Evolutionary conservation across 2,797 vertebrate species (phyloP).

Genomic region (Percopsis omiscomaycus): DNA sequence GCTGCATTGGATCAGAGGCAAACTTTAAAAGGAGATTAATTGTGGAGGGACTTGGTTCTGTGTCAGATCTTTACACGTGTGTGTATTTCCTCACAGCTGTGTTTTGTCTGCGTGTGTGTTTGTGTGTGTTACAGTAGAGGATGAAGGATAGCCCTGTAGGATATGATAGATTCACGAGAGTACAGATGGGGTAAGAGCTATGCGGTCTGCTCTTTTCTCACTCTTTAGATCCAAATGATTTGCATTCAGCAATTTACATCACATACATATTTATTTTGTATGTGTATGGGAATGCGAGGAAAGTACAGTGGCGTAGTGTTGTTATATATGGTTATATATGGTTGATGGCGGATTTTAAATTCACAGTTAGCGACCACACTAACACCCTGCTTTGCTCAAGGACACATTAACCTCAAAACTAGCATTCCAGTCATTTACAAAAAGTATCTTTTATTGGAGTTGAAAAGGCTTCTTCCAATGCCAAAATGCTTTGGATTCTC

Average conservation of each 20-base stretch:
- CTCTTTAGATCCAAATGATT: no score
- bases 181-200: not conserved
- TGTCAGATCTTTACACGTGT: slow-evolving; percentile 13
- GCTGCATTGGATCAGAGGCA: slow-evolving; percentile 32
- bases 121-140: not conserved
- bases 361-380: not conserved
- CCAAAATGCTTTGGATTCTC: slow-evolving; percentile 12
- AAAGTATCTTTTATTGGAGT: no score
- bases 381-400: slow-evolving; percentile 28
- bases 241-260: no score
- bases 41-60: slow-evolving; percentile 30
- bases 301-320: not conserved
- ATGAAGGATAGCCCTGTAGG: not conserved
- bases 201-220: not conserved
- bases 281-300: not conserved
- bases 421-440: no score
- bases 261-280: not conserved
- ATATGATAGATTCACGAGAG: not conserved
- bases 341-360: not conserved
- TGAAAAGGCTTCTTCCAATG: not conserved
- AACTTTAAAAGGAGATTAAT: slow-evolving; percentile 45
- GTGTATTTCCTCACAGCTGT: slow-evolving; percentile 2
- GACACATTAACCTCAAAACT: slow-evolving; percentile 11
- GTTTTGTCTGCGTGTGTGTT: slow-evolving; percentile 4
- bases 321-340: not conserved